A percentile compares a stretch with the other conserved stretches of the same genome.
Evolutionary conservation across 1,140 invertebrate species (phyloP).

Genomic region (Trichomalopsis sarcophagae): DNA sequence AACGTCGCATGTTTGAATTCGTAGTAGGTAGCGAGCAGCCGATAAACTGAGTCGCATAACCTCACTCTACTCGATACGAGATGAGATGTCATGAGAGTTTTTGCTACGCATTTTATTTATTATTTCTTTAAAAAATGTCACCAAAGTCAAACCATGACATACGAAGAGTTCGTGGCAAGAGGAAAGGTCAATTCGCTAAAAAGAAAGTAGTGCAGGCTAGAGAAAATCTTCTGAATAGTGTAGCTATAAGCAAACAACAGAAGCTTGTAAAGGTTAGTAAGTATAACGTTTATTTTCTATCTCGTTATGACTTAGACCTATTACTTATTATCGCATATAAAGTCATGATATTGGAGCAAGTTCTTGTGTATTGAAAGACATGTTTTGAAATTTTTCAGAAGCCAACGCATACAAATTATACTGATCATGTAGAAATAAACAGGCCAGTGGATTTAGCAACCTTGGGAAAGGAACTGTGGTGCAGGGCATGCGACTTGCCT

Average conservation of each 20-base stretch:
- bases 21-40: too few relatives aligned
- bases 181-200: neutral
- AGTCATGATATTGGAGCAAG: neutral
- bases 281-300: neutral
- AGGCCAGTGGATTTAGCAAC: neutral
- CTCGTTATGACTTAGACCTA: too few relatives aligned
- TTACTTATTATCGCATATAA: too few relatives aligned
- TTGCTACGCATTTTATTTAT: too few relatives aligned
- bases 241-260: neutral
- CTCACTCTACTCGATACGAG: too few relatives aligned
- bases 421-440: neutral
- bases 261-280: neutral
- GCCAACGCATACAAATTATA: neutral
- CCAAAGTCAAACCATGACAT: too few relatives aligned
- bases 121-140: too few relatives aligned
- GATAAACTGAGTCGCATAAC: too few relatives aligned
- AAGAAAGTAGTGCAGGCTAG: neutral
- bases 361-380: neutral
- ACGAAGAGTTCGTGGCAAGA: too few relatives aligned
- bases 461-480: constrained; percentile 1
- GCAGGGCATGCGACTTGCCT: neutral
- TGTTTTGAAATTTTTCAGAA: neutral
- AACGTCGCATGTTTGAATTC: too few relatives aligned
- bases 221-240: neutral
- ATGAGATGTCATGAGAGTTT: too few relatives aligned